Evolutionary conservation across 1,140 invertebrate species (phyloP).

Genomic region (Lineus longissimus): DNA sequence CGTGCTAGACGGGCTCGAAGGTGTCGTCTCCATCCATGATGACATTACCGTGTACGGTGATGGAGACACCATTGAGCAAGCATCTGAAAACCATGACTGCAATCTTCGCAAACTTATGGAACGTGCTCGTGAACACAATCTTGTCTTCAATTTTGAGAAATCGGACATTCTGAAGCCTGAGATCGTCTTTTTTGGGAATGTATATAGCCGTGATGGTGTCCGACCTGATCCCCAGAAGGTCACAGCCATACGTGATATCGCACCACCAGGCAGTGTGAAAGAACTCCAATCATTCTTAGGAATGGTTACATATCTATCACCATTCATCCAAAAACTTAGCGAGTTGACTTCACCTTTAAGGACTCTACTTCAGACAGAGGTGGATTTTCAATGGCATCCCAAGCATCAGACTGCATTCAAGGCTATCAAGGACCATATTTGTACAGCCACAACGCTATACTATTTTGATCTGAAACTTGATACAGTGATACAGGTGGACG

Average conservation of each 20-base stretch:
- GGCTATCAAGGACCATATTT: conserved; percentile 14
- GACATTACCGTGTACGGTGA: background rate
- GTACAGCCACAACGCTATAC: conserved; percentile 22
- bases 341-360: conserved; percentile 9
- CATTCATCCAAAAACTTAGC: conserved; percentile 14
- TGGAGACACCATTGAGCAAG: no score
- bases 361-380: conserved; percentile 20
- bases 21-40: background rate
- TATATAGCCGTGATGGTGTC: background rate
- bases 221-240: background rate
- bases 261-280: background rate
- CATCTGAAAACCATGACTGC: background rate
- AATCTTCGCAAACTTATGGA: background rate
- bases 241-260: background rate
- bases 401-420: conserved; percentile 12
- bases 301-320: conserved; percentile 19
- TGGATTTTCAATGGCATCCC: conserved; percentile 10
- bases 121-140: background rate
- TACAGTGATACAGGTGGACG: conserved; percentile 29
- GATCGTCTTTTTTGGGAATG: background rate
- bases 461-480: conserved; percentile 29
- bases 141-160: conserved; percentile 1
- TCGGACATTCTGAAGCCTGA: background rate
- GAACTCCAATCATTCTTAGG: conserved; percentile 25
- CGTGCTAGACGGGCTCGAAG: conserved; percentile 22